These are phyloP conservation scores for Brenthis daphne DNA, from an alignment of 2,888 invertebrate species.

Conservation along the genomic window DNA sequence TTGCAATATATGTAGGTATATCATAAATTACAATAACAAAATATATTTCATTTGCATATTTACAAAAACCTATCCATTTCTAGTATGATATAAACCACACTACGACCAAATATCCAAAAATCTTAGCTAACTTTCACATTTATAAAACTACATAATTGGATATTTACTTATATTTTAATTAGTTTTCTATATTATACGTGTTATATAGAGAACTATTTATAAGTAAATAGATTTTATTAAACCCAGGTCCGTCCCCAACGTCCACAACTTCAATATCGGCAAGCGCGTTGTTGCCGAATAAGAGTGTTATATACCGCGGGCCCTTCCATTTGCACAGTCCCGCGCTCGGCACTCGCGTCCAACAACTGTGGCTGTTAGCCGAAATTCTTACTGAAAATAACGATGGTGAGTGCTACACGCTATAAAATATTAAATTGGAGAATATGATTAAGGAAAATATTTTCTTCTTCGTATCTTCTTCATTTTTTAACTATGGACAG, in stretches of 20 bases:
- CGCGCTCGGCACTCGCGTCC: constrained; percentile 92
- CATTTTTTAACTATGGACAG: too few species aligned
- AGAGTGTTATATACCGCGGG: constrained; percentile 86
- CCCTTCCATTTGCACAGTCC: constrained; percentile 94
- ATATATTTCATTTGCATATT: too few species aligned
- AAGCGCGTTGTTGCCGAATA: constrained; percentile 77
- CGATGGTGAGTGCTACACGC: constrained; percentile 85
- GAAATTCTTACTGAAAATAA: constrained; percentile 91
- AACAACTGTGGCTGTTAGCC: constrained; percentile 96
- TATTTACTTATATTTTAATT: too few species aligned
- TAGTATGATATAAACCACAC: too few species aligned
- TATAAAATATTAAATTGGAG: background rate
- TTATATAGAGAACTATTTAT: background rate
- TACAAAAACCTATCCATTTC: too few species aligned
- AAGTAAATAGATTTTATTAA: background rate
- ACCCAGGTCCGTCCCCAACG: constrained; percentile 88
- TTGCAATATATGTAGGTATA: too few species aligned
- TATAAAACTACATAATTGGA: too few species aligned
- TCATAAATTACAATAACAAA: too few species aligned
- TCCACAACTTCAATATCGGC: constrained; percentile 85
- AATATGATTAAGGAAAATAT: background rate
- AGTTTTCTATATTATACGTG: too few species aligned
- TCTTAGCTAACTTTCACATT: too few species aligned
- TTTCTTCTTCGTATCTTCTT: too few species aligned
- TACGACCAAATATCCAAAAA: too few species aligned